phyloP scores from a whole-genome alignment of 2,888 invertebrate genomes.

The Pseudolycoriella hygida region DNA sequence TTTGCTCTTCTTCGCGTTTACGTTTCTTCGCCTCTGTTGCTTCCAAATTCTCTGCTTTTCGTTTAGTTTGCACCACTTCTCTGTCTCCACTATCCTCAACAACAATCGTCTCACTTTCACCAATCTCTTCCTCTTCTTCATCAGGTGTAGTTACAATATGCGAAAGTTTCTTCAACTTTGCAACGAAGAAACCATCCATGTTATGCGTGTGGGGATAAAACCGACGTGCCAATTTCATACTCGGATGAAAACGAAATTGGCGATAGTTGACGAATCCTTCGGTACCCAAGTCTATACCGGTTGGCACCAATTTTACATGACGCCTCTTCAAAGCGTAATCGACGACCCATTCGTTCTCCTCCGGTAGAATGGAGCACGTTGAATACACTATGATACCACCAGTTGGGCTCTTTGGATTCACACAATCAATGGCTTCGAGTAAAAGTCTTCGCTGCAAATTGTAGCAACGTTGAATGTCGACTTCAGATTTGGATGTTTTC shows the following conservation, averaged over 20 bases:
- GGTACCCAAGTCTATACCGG: slow-evolving; percentile 87
- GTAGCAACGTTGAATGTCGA: slow-evolving; percentile 79
- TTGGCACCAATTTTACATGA: slow-evolving; percentile 82
- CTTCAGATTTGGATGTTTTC: slow-evolving; percentile 77
- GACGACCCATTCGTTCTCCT: slow-evolving; percentile 96
- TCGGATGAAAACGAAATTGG: slow-evolving; percentile 75
- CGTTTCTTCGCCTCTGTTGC: slow-evolving; percentile 23
- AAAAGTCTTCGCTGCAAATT: slow-evolving; percentile 85
- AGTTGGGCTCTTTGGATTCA: slow-evolving; percentile 76
- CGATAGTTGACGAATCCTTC: slow-evolving; percentile 86
- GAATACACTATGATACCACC: slow-evolving; percentile 97
- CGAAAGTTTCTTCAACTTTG: slow-evolving; percentile 92
- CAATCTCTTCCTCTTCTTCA: slow-evolving; percentile 10
- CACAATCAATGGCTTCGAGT: slow-evolving; percentile 90
- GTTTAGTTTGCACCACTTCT: slow-evolving; percentile 3
- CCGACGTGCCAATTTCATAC: slow-evolving; percentile 68
- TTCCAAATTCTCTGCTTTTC: slow-evolving; percentile 8
- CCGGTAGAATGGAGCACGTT: slow-evolving; percentile 92
- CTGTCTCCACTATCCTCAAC: slow-evolving; percentile 14
- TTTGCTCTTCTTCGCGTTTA: slow-evolving; percentile 19
- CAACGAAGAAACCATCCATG: slow-evolving; percentile 98
- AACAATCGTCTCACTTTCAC: slow-evolving; percentile 12
- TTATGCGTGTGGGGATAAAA: slow-evolving; percentile 98
- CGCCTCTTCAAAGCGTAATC: slow-evolving; percentile 88
- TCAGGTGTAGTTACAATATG: slow-evolving; percentile 41